A percentile compares a stretch with the other conserved stretches of the same genome.
Evolutionary conservation across 2,888 invertebrate genomes (phyloP).

Genomic region (Acanthosepion pharaonis): DNA sequence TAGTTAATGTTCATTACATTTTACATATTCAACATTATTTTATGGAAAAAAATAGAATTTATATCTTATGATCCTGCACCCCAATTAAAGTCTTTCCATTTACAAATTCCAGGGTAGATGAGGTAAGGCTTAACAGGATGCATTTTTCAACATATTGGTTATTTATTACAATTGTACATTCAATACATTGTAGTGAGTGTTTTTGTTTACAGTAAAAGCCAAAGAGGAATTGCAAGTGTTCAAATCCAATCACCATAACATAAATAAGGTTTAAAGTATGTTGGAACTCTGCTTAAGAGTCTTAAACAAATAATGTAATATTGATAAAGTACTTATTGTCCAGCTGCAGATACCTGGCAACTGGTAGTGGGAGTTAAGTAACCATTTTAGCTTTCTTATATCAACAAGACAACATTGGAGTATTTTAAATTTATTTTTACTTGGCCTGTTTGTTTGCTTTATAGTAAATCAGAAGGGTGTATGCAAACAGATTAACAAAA

Average conservation of each 20-base stretch:
- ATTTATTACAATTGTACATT: too few relatives aligned
- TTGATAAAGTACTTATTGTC: constrained; percentile 23
- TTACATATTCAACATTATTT: too few relatives aligned
- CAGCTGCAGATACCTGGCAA: not conserved
- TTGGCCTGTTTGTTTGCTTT: not conserved
- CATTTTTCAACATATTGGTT: too few relatives aligned
- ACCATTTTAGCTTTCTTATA: not conserved
- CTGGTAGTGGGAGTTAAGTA: not conserved
- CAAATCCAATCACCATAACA: not conserved
- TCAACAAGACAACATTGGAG: not conserved
- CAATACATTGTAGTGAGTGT: not conserved
- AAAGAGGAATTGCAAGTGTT: not conserved
- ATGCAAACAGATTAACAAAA: not conserved
- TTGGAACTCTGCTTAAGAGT: not conserved
- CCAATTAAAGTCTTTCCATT: too few relatives aligned
- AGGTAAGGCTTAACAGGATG: too few relatives aligned
- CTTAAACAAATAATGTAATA: constrained; percentile 33
- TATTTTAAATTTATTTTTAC: not conserved
- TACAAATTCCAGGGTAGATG: too few relatives aligned
- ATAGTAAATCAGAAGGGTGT: not conserved
- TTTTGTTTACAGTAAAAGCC: not conserved
- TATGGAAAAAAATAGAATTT: too few relatives aligned
- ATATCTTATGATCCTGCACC: too few relatives aligned
- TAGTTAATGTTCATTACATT: too few relatives aligned
- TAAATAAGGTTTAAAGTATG: constrained; percentile 33